Base-by-base conservation (phyloP, 2,888 invertebrate species). In the Parelbella ahira region DNA sequence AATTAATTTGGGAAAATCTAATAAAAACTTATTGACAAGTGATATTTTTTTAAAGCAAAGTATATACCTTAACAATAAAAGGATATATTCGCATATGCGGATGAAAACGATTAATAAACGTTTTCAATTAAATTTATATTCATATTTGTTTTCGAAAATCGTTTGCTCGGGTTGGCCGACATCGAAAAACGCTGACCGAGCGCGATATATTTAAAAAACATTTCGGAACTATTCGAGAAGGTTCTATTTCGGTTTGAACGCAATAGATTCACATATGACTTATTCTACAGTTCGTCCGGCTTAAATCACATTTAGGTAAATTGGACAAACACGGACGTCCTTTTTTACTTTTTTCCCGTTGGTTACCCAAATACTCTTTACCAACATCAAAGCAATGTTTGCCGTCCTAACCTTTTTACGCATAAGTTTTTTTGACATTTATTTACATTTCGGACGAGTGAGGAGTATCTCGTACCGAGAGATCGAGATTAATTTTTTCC, bases 151-250 rank as follows among this genome's bases (percentile, higher is more conserved):
- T 20, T 11, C 13, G 6, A 28, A 27, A 12, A 19, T 37, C 20
- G 13, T 21, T 15, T 10, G n/a, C 13, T 29, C n/a, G 20, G 3
- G n/a, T 10, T 10, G 13, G 8, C 7, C 3, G 15, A 43, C 15
- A 58, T 53, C 54, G 58, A 60, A 58, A 58, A 63, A 53, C 51
- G 57, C 59, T 57, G 63, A 61, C 65, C 66, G 63, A 63, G 63
- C 66, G 64, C 58, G 66, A 64, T 68, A 71, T 64, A 83, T 82
- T 82, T 76, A 80, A 76, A 73, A 77, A 79, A 79, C 81, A 80
- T 80, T 69, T 63, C 51, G 53, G 71, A 64, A n/a, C n/a, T n/a
- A n/a, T n/a, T n/a, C n/a, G n/a, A n/a, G n/a, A n/a, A n/a, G n/a
- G 56, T 76, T 45, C 58, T 55, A 58, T 72, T 43, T 30, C 15